Evolutionary conservation across 2,888 invertebrate species (phyloP).

Genomic region (Sericinus montela): DNA sequence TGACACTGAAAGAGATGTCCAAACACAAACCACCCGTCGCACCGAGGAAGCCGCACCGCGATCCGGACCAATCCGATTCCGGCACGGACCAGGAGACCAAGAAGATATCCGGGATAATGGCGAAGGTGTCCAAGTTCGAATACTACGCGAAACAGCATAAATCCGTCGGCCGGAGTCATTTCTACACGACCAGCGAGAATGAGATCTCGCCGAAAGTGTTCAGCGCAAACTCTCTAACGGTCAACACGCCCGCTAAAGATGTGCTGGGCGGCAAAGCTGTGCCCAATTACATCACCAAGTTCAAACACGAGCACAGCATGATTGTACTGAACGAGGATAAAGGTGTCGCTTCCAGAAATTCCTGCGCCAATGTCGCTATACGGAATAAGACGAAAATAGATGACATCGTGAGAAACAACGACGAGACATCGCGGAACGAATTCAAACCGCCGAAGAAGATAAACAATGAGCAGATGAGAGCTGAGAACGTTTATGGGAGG

Average conservation of each 20-base stretch:
- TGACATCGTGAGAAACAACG: slow-evolving; percentile 71
- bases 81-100: slow-evolving; percentile 70
- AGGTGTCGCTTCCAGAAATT: slow-evolving; percentile 50
- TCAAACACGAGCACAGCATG: slow-evolving; percentile 70
- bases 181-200: slow-evolving; percentile 61
- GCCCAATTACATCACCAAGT: slow-evolving; percentile 81
- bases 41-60: slow-evolving; percentile 79
- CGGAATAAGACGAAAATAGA: slow-evolving; percentile 67
- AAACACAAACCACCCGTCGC: slow-evolving; percentile 83
- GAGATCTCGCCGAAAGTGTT: slow-evolving; percentile 88
- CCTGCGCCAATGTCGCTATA: slow-evolving; percentile 64
- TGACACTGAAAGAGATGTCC: slow-evolving; percentile 69
- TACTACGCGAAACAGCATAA: slow-evolving; percentile 84
- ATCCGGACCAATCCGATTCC: slow-evolving; percentile 66
- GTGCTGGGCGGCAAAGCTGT: slow-evolving; percentile 83
- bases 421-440: slow-evolving; percentile 40
- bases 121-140: slow-evolving; percentile 90
- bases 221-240: slow-evolving; percentile 86
- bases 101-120: slow-evolving; percentile 79
- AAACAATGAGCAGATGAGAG: slow-evolving; percentile 44
- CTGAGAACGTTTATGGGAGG: slow-evolving; percentile 56
- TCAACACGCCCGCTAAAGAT: slow-evolving; percentile 90
- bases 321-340: slow-evolving; percentile 58
- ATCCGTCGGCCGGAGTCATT: slow-evolving; percentile 65
- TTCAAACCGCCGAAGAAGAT: slow-evolving; percentile 60